Conservation (phyloP, 1,140 invertebrate species). For the Aphis craccivora region DNA sequence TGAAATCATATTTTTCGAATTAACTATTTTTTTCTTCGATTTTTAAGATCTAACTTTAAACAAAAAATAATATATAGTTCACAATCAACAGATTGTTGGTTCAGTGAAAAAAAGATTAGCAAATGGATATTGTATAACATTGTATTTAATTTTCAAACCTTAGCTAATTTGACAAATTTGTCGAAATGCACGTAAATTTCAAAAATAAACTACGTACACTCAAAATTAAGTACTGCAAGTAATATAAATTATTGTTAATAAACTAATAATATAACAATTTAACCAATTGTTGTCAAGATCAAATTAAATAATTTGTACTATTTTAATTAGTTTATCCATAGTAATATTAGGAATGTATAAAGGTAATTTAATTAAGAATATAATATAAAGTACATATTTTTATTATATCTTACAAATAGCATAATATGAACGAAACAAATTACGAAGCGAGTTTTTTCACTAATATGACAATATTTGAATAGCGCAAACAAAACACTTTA, state of each 20-base stretch:
- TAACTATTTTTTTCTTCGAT: too few relatives aligned
- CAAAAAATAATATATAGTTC: neutral
- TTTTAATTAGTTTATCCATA: neutral
- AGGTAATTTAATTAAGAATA: neutral
- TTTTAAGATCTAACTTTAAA: too few relatives aligned
- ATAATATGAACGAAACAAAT: neutral
- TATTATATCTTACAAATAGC: neutral
- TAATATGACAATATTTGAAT: neutral
- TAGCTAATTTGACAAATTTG: too few relatives aligned
- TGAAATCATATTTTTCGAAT: too few relatives aligned
- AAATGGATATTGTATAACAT: too few relatives aligned
- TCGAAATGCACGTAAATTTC: too few relatives aligned
- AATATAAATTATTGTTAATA: neutral
- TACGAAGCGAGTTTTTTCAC: neutral
- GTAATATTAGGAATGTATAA: neutral
- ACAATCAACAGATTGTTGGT: neutral
- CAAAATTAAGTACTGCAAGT: neutral
- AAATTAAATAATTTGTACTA: neutral
- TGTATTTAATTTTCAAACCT: too few relatives aligned
- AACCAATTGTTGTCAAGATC: neutral
- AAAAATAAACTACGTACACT: neutral
- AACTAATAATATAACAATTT: neutral
- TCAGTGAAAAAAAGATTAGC: too few relatives aligned
- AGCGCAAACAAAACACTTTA: neutral
- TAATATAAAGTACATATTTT: too few relatives aligned